Conservation (phyloP, 2,888 invertebrate species). For the Beris morrisii region DNA sequence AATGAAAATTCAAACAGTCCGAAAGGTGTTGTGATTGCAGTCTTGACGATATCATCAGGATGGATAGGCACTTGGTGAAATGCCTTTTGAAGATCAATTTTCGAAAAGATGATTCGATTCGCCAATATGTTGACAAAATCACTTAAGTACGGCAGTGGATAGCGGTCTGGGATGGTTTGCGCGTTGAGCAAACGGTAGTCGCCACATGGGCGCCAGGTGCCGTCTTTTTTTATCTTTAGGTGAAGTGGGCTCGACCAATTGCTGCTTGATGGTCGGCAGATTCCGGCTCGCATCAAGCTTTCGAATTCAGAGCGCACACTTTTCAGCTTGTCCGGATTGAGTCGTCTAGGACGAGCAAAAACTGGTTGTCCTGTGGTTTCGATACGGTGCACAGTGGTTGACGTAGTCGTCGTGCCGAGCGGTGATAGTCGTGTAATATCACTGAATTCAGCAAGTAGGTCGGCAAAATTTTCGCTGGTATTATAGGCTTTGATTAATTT, state of each 20-base stretch:
- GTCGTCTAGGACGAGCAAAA: no score
- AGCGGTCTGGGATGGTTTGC: constrained; percentile 4
- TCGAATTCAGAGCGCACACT: no score
- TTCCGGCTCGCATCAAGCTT: not conserved
- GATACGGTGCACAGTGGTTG: no score
- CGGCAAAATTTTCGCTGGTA: no score
- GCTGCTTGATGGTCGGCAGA: constrained; percentile 18
- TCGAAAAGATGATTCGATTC: constrained; percentile 41
- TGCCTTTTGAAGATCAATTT: constrained; percentile 43
- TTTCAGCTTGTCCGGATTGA: no score
- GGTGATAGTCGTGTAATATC: no score
- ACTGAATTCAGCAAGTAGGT: no score
- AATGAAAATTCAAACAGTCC: constrained; percentile 46
- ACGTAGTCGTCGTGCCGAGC: no score
- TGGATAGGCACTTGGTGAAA: constrained; percentile 47
- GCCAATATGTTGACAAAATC: no score
- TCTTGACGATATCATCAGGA: constrained; percentile 44
- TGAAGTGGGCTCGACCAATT: constrained; percentile 19
- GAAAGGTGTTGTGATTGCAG: constrained; percentile 48
- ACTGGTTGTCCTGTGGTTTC: no score
- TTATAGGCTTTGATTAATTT: no score
- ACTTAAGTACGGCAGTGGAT: not conserved
- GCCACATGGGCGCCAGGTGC: constrained; percentile 7
- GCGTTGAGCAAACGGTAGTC: constrained; percentile 12
- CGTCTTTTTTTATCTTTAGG: constrained; percentile 8